phyloP scores from a whole-genome alignment of 1,140 invertebrate species.

The Anoplolepis gracilipes region DNA sequence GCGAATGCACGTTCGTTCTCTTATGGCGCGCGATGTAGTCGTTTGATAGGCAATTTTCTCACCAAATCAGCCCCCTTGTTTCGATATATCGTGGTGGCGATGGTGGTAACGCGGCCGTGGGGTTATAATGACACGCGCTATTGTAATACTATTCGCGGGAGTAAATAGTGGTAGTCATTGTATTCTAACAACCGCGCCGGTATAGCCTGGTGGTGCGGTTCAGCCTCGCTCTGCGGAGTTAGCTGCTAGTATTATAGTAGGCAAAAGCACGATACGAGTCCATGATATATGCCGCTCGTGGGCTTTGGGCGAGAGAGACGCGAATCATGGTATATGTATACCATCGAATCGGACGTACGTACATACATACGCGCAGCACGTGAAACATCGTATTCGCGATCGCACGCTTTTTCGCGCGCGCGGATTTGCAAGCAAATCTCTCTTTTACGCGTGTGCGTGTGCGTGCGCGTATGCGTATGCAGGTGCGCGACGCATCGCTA shows the following conservation, averaged over 20 bases:
- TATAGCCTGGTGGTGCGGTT: not conserved
- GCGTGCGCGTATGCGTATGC: conserved; percentile 19
- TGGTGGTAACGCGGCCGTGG: not conserved
- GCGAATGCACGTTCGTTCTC: not conserved
- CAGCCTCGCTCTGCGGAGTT: not conserved
- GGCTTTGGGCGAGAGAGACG: conserved; percentile 46
- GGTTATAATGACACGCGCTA: conserved; percentile 39
- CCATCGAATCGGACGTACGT: conserved; percentile 2
- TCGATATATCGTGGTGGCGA: not conserved
- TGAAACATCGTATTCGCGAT: too few relatives aligned
- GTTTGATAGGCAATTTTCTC: conserved; percentile 46
- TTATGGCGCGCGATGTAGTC: not conserved
- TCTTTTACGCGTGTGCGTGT: not conserved
- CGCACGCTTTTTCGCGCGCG: conserved; percentile 19
- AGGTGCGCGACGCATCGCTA: not conserved
- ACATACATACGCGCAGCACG: not conserved
- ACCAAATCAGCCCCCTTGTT: not conserved
- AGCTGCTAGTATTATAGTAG: conserved; percentile 46
- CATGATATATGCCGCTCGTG: conserved; percentile 65
- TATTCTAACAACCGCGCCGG: conserved; percentile 39
- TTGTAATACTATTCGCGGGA: conserved; percentile 59
- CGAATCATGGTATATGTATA: not conserved
- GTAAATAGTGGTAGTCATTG: conserved; percentile 45
- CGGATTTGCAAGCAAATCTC: not conserved
- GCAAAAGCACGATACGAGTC: conserved; percentile 35